Evolutionary conservation across 2,113 vertebrate genomes (phyloP).

Genomic region (Malaclemys terrapin): DNA sequence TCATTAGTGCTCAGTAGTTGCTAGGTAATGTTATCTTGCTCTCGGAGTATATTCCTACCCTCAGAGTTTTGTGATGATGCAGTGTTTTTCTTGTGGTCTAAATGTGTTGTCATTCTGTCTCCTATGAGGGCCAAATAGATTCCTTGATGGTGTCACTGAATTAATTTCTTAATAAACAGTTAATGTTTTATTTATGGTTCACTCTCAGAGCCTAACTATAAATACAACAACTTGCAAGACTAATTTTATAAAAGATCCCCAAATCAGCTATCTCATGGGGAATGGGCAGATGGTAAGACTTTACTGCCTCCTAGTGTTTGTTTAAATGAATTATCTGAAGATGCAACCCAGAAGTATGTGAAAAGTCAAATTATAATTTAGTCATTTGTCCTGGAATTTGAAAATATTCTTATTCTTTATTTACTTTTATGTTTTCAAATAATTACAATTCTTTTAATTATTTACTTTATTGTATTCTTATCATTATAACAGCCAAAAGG

Average conservation of each 20-base stretch:
- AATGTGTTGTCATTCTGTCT: not conserved
- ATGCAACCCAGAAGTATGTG: not conserved
- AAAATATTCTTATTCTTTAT: not conserved
- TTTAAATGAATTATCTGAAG: not conserved
- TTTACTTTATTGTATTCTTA: not conserved
- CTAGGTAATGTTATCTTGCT: not conserved
- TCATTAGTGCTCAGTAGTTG: not conserved
- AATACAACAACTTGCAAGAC: not conserved
- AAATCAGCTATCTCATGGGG: not conserved
- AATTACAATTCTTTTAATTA: not conserved
- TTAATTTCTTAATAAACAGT: not conserved
- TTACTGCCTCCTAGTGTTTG: not conserved
- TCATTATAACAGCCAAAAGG: not conserved
- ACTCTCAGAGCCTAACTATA: not conserved
- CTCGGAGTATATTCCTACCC: not conserved
- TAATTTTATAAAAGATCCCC: not conserved
- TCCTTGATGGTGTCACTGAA: slow-evolving; percentile 5
- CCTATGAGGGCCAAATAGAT: not conserved
- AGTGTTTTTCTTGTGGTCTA: not conserved
- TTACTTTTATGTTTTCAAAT: too few relatives aligned
- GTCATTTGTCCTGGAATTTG: not conserved
- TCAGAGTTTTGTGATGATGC: not conserved
- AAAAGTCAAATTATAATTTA: not conserved
- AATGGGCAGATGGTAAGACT: not conserved
- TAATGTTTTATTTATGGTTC: not conserved